Conservation (phyloP, 2,888 invertebrate genomes). For the Synergus umbraculus region DNA sequence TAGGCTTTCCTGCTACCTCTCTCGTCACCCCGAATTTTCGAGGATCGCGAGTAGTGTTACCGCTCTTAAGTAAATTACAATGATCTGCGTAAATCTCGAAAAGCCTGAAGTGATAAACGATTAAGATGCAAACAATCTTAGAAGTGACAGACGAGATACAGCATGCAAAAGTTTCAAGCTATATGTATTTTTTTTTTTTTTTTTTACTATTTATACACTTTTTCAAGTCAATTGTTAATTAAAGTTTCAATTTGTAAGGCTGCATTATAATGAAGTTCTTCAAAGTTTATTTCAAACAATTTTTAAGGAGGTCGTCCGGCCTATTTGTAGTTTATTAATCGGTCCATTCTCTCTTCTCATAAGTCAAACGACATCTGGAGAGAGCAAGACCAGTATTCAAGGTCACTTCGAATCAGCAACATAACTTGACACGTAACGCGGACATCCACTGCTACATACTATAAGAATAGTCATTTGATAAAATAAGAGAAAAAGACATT, state of each 20-base stretch:
- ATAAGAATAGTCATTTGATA: not conserved
- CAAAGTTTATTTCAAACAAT: not conserved
- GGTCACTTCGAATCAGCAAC: not conserved
- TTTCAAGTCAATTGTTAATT: too few relatives aligned
- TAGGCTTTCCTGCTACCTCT: conserved; percentile 62
- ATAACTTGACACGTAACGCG: not conserved
- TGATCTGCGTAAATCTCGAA: conserved; percentile 55
- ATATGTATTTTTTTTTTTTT: not conserved
- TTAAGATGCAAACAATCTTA: conserved; percentile 15
- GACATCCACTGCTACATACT: not conserved
- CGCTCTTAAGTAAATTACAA: conserved; percentile 68
- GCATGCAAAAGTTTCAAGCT: not conserved
- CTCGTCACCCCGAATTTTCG: conserved; percentile 63
- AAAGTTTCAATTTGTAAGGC: too few relatives aligned
- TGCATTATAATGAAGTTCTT: not conserved
- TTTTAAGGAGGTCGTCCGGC: not conserved
- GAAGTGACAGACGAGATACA: not conserved
- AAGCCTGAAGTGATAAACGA: conserved; percentile 33
- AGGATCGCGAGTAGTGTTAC: conserved; percentile 50
- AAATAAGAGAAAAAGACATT: not conserved
- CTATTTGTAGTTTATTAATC: not conserved
- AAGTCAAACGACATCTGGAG: not conserved
- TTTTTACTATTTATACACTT: not conserved
- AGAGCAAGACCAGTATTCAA: not conserved
- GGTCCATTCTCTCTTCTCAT: not conserved